phyloP scores from a whole-genome alignment of 2,888 invertebrate species.

The Piscicola geometra region DNA sequence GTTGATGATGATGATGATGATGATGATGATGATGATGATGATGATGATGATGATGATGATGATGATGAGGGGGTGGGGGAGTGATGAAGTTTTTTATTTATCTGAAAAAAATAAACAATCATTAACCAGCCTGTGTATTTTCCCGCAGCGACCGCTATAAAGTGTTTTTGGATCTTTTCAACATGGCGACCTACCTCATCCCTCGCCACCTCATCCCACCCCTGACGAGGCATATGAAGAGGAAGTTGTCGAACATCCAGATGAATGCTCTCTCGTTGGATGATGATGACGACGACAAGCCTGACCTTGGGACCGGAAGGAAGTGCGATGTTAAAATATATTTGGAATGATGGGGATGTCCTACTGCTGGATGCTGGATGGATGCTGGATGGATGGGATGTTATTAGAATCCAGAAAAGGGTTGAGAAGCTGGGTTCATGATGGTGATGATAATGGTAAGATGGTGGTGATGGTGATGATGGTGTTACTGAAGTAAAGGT shows the following conservation, averaged over 20 bases:
- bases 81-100: no score
- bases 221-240: conserved; percentile 75
- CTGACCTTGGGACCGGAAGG: conserved; percentile 15
- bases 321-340: neutral
- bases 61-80: neutral
- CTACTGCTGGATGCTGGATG: no score
- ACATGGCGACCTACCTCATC: conserved; percentile 89
- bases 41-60: no score
- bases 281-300: neutral
- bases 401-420: neutral
- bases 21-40: no score
- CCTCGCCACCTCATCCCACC: conserved; percentile 86
- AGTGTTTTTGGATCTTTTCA: conserved; percentile 93
- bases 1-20: no score
- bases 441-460: neutral
- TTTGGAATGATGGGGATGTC: no score
- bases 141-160: conserved; percentile 86
- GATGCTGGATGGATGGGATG: no score
- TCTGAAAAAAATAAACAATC: no score
- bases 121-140: no score
- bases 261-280: neutral
- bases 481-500: no score
- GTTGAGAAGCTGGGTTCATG: conserved; percentile 4
- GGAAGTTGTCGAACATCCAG: conserved; percentile 59
- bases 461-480: no score